Conservation (phyloP, 2,113 vertebrate species). For the Tylochromis polylepis region DNA sequence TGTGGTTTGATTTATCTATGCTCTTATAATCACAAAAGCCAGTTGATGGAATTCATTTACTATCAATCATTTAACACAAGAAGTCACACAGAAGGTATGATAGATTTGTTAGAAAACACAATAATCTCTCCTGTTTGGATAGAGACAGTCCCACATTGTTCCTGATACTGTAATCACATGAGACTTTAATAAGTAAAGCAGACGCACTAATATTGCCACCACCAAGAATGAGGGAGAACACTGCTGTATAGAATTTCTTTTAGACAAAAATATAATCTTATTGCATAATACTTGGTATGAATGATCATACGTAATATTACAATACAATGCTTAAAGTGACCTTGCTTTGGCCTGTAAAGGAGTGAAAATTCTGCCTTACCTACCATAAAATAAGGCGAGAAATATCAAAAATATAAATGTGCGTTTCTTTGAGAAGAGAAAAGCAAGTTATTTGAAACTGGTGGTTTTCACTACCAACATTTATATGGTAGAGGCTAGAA, state of each 20-base stretch:
- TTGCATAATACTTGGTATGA: background rate
- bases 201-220: background rate
- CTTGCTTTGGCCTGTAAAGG: background rate
- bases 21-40: background rate
- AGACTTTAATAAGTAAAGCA: background rate
- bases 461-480: background rate
- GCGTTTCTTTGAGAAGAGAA: background rate
- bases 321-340: background rate
- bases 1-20: background rate
- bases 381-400: background rate
- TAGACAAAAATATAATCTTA: background rate
- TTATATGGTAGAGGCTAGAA: background rate
- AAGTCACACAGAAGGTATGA: background rate
- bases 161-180: background rate
- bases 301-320: background rate
- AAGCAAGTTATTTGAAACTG: background rate
- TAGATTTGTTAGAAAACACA: background rate
- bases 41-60: background rate
- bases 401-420: background rate
- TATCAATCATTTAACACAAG: background rate
- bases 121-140: background rate
- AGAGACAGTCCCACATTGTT: background rate
- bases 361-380: accelerated
- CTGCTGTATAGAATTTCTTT: background rate
- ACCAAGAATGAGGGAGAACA: background rate